Evolutionary conservation across 2,797 vertebrate genomes (phyloP), one percentile per base, ranked within the genome.

Genomic region (Sebastes oblongus): DNA sequence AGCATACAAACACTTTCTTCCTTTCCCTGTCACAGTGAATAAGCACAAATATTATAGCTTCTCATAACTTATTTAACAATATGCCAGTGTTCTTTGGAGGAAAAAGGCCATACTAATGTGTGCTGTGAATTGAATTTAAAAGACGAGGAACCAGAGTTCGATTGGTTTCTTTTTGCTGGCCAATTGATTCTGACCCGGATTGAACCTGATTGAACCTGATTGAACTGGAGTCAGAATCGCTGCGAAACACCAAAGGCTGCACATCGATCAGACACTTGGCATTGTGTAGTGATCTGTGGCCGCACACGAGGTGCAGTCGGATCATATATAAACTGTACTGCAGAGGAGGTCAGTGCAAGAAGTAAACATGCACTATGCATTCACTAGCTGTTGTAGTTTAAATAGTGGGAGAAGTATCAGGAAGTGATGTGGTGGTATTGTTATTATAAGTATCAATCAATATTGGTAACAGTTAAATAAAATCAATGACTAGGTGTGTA

Each of bases 231-330:
- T 77, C 69, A 64, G 72, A 86, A 73, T 77, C 18, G 3, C 62
- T 67, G 42, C 1, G 2, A 62, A 72, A 39, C 68, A 34, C 32
- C 18, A n/a, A 74, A 61, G 66, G 36, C 74, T 74, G 46, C 12
- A 2, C 72, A 85, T 78, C 61, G 73, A 88, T 82, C 69, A 66
- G 76, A 65, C 66, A 61, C 55, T 71, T 86, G 79, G 6, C 71
- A 80, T 85, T 85, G 80, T 54, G 30, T 67, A 80, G 67, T 73
- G 32, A 75, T 85, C 36, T 69, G 52, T 67, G 72, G 25, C 66
- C 4, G 30, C 67, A 75, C 50, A 42, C 1, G 1, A 67, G 16
- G 25, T n/a, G 42, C 67, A 59, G 32, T 13, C 18, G n/a, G 59
- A 77, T 72, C 27, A 29, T 36, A 59, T 29, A 13, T 76, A 18